Evolutionary conservation across 2,888 invertebrate species (phyloP).

Genomic region (Ferrisia virgata): DNA sequence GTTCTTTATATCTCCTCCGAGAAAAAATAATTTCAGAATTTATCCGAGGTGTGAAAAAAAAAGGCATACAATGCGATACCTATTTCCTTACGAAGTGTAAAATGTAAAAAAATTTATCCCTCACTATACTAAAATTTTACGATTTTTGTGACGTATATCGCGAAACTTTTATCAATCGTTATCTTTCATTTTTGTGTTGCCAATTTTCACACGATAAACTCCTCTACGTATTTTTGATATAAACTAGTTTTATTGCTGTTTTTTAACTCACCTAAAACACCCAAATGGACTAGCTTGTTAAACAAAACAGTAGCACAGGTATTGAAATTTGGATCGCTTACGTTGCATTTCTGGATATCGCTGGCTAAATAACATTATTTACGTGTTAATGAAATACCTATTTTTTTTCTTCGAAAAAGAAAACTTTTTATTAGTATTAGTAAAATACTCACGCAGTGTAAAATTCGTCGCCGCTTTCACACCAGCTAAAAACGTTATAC

Average conservation of each 20-base stretch:
- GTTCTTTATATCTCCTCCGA: too few species aligned
- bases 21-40: too few species aligned
- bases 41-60: too few species aligned
- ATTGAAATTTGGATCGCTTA: conserved; percentile 10
- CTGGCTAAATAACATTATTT: not conserved
- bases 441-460: conserved; percentile 11
- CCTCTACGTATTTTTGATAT: not conserved
- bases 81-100: too few species aligned
- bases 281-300: not conserved
- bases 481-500: not conserved
- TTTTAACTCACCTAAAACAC: not conserved
- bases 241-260: too few species aligned
- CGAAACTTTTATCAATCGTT: too few species aligned
- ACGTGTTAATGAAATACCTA: too few species aligned
- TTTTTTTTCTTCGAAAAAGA: not conserved
- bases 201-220: not conserved
- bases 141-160: too few species aligned
- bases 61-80: too few species aligned
- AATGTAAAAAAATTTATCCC: too few species aligned
- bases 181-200: too few species aligned
- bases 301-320: not conserved
- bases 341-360: conserved; percentile 18
- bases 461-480: not conserved
- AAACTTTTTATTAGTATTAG: not conserved
- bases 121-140: too few species aligned